Evolutionary conservation across 2,888 invertebrate species (phyloP).

Genomic region (Orthonevra nobilis): DNA sequence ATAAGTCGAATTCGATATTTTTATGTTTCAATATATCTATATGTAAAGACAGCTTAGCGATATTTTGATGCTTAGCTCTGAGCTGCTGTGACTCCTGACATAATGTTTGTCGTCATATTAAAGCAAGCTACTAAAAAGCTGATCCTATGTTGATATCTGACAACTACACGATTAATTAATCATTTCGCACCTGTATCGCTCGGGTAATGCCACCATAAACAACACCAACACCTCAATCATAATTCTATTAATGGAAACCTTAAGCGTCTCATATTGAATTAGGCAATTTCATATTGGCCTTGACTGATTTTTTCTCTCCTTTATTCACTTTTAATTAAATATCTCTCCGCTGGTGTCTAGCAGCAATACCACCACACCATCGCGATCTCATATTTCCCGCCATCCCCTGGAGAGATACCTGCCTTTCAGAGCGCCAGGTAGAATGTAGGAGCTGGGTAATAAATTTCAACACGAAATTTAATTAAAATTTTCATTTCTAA

Average conservation of each 20-base stretch:
- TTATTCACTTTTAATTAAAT: conserved; percentile 66
- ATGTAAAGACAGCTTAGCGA: too few species aligned
- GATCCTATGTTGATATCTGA: too few species aligned
- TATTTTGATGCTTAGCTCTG: too few species aligned
- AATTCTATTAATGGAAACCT: conserved; percentile 34
- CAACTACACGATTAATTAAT: too few species aligned
- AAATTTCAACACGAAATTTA: conserved; percentile 69
- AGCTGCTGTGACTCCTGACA: too few species aligned
- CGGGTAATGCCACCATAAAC: too few species aligned
- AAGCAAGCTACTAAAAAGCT: too few species aligned
- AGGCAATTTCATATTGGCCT: conserved; percentile 46
- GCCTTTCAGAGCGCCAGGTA: conserved; percentile 52
- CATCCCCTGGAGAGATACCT: conserved; percentile 58
- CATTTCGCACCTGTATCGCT: too few species aligned
- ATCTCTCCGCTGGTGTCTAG: conserved; percentile 48
- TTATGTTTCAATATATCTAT: too few species aligned
- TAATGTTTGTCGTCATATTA: too few species aligned
- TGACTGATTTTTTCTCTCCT: conserved; percentile 49
- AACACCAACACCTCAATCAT: conserved; percentile 16
- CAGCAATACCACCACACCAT: conserved; percentile 43
- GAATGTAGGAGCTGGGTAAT: conserved; percentile 63
- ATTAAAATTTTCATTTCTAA: conserved; percentile 69
- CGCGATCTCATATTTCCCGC: conserved; percentile 59
- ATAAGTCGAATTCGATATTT: too few species aligned
- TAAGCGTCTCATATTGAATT: conserved; percentile 25